Evolutionary conservation across 2,888 invertebrate genomes (phyloP).

Genomic region (Drosophila mercatorum): DNA sequence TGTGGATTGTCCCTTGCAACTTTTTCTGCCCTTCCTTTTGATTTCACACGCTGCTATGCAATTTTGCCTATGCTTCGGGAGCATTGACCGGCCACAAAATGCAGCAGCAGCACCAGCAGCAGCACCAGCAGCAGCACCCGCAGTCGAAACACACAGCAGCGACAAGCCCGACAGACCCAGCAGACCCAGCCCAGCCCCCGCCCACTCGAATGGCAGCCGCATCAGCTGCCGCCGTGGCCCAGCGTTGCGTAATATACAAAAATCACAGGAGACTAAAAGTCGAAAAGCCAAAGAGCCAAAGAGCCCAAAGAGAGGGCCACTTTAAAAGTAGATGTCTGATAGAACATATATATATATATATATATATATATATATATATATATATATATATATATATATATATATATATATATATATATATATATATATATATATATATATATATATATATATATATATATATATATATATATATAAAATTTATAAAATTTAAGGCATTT

Average conservation of each 20-base stretch:
- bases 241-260: conserved; percentile 53
- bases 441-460: not conserved
- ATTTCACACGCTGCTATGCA: conserved; percentile 47
- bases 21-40: conserved; percentile 53
- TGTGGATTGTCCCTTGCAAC: conserved; percentile 4
- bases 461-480: not conserved
- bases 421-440: too few relatives aligned
- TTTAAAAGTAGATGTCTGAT: conserved; percentile 18
- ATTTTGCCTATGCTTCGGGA: conserved; percentile 52
- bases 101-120: conserved; percentile 3
- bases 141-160: conserved; percentile 8
- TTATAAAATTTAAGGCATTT: not conserved
- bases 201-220: not conserved
- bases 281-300: conserved; percentile 31
- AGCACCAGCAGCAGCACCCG: conserved; percentile 1
- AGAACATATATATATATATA: not conserved
- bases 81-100: conserved; percentile 55
- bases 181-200: not conserved
- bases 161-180: conserved; percentile 3
- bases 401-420: too few relatives aligned
- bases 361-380: too few relatives aligned
- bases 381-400: too few relatives aligned
- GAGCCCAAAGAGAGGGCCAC: conserved; percentile 1
- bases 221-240: not conserved
- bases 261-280: conserved; percentile 38